Evolutionary conservation across 1,140 invertebrate genomes (phyloP).

Genomic region (Limonius californicus): DNA sequence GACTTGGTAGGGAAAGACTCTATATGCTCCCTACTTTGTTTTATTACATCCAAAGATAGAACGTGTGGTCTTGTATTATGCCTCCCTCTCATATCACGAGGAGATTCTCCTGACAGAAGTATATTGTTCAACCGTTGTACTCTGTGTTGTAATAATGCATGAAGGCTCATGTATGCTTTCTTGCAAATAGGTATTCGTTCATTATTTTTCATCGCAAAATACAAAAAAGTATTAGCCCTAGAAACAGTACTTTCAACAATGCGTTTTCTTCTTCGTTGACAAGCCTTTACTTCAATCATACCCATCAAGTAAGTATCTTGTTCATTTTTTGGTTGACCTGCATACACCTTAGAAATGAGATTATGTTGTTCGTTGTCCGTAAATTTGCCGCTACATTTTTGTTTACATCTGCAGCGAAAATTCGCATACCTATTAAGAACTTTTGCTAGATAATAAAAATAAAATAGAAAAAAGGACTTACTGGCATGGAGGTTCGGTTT

Average conservation of each 20-base stretch:
- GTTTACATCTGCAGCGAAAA: conserved; percentile 19
- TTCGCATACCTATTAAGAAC: too few species aligned
- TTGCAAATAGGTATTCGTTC: conserved; percentile 22
- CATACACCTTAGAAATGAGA: conserved; percentile 22
- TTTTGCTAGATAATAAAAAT: background rate
- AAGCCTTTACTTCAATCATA: conserved; percentile 22
- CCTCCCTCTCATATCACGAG: conserved; percentile 22
- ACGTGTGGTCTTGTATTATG: conserved; percentile 24
- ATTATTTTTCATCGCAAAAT: conserved; percentile 21
- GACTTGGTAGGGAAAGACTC: conserved; percentile 25
- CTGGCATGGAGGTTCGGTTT: background rate
- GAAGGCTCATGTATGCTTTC: conserved; percentile 16
- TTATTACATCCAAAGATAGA: conserved; percentile 11
- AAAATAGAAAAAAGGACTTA: background rate
- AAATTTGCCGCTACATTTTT: conserved; percentile 23
- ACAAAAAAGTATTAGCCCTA: conserved; percentile 18
- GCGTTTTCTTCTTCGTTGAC: conserved; percentile 18
- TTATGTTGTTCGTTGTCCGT: conserved; percentile 20
- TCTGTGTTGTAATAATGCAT: conserved; percentile 24
- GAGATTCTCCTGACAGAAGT: conserved; percentile 20
- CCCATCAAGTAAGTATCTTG: conserved; percentile 26
- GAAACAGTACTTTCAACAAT: conserved; percentile 11
- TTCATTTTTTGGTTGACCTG: conserved; percentile 26
- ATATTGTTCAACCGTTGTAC: conserved; percentile 25
- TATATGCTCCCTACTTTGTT: conserved; percentile 29